These are phyloP conservation scores for Dione juno DNA, from an alignment of 2,888 invertebrate species.

Conservation along the genomic window DNA sequence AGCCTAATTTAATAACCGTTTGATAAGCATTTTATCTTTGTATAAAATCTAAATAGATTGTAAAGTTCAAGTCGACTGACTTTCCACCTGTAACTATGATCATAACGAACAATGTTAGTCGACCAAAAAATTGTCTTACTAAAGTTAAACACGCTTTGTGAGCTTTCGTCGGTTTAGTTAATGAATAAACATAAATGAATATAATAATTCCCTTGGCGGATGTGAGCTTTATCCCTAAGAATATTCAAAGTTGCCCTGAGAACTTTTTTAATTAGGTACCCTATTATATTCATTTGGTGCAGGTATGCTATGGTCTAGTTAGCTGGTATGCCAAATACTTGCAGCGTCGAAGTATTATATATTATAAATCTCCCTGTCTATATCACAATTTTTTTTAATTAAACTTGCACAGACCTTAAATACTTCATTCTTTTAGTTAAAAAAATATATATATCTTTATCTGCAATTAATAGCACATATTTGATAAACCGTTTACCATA, in stretches of 20 bases:
- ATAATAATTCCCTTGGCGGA: conserved; percentile 7
- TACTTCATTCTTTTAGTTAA: background rate
- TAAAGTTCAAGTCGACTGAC: conserved; percentile 32
- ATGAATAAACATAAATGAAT: conserved; percentile 4
- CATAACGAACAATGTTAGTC: conserved; percentile 16
- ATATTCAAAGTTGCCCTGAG: conserved; percentile 10
- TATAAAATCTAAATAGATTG: conserved; percentile 38
- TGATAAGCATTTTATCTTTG: conserved; percentile 37
- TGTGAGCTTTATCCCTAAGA: background rate
- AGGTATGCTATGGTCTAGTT: background rate
- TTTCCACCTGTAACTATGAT: conserved; percentile 9
- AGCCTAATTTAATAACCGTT: conserved; percentile 21
- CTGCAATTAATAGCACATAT: background rate
- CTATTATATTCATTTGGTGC: background rate
- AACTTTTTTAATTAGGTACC: conserved; percentile 8
- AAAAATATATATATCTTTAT: background rate
- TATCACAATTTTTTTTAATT: too few relatives aligned
- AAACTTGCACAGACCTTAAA: background rate
- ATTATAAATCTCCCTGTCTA: too few relatives aligned
- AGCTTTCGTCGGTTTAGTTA: conserved; percentile 10
- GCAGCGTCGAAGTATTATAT: background rate
- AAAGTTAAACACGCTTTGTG: background rate
- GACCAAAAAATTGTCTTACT: conserved; percentile 32
- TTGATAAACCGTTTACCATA: background rate
- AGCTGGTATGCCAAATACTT: background rate